These are phyloP conservation scores for Rhopilema esculentum DNA, from an alignment of 30 jellyfish, hydroid and myxozoan genomes.

Conservation along the genomic window DNA sequence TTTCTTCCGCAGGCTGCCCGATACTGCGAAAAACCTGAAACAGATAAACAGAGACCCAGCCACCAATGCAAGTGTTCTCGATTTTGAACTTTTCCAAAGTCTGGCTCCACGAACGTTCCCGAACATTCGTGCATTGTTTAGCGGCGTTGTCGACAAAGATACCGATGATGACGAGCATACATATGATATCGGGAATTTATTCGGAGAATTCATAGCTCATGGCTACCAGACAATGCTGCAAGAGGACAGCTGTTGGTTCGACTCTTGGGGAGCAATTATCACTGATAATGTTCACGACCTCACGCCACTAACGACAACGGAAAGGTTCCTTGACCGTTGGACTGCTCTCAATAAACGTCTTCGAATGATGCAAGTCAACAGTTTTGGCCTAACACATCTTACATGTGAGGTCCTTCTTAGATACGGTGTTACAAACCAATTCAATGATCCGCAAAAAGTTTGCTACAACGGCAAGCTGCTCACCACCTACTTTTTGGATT, in stretches of 20 bases:
- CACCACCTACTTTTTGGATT: conserved; percentile 82
- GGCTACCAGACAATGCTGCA: conserved; percentile 96
- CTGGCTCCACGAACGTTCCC: conserved; percentile 99
- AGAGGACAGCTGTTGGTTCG: conserved; percentile 99
- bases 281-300: conserved; percentile 90
- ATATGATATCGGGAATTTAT: conserved; percentile 72
- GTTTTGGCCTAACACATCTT: conserved; percentile 90
- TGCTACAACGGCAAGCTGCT: conserved; percentile 90
- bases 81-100: conserved; percentile 92
- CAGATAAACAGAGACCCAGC: conserved; percentile 23
- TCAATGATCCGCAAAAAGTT: conserved; percentile 96
- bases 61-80: conserved; percentile 59
- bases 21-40: conserved; percentile 66
- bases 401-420: conserved; percentile 88
- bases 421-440: conserved; percentile 95
- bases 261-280: conserved; percentile 95
- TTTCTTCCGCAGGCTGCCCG: conserved; percentile 90
- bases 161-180: conserved; percentile 80
- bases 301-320: conserved; percentile 54
- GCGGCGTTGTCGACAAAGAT: conserved; percentile 95
- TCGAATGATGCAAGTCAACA: conserved; percentile 73
- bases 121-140: conserved; percentile 92
- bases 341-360: conserved; percentile 58
- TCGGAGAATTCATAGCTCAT: conserved; percentile 61
- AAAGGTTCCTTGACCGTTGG: conserved; percentile 81